Percentiles rank a stretch among this genome's conserved stretches.
These are phyloP conservation scores for Panagrolaimus sp. DNA, from an alignment of 1,140 invertebrate species.

Conservation along the genomic window DNA sequence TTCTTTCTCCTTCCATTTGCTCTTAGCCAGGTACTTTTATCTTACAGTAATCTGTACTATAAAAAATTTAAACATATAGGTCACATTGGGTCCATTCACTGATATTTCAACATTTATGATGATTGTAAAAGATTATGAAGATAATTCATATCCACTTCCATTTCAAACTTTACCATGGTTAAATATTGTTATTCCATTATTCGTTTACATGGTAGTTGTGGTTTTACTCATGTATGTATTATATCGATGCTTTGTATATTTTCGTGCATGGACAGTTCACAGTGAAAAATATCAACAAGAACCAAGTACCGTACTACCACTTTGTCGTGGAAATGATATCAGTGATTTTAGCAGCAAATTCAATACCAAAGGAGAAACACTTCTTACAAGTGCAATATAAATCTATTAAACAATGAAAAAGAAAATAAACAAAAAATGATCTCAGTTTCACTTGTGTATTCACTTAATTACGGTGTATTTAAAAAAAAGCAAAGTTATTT, in stretches of 20 bases:
- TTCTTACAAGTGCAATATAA: conserved; percentile 1
- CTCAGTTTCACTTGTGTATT: too few relatives aligned
- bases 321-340: conserved; percentile 9
- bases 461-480: too few relatives aligned
- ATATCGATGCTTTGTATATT: conserved; percentile 12
- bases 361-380: conserved; percentile 4
- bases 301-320: background rate
- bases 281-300: conserved; percentile 3
- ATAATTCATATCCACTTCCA: background rate
- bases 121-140: background rate
- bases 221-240: background rate
- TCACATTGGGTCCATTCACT: background rate
- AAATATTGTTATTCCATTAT: conserved; percentile 9
- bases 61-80: background rate
- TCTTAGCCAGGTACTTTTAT: background rate
- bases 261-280: conserved; percentile 1
- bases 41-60: too few relatives aligned
- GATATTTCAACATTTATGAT: conserved; percentile 8
- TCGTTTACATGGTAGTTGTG: background rate
- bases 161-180: conserved; percentile 1
- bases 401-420: background rate
- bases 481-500: too few relatives aligned
- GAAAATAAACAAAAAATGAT: too few relatives aligned
- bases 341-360: background rate
- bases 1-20: conserved; percentile 10